Evolutionary conservation across 2,797 vertebrate species (phyloP), one percentile per base, ranked within the genome.

Genomic region (Helostoma temminkii): DNA sequence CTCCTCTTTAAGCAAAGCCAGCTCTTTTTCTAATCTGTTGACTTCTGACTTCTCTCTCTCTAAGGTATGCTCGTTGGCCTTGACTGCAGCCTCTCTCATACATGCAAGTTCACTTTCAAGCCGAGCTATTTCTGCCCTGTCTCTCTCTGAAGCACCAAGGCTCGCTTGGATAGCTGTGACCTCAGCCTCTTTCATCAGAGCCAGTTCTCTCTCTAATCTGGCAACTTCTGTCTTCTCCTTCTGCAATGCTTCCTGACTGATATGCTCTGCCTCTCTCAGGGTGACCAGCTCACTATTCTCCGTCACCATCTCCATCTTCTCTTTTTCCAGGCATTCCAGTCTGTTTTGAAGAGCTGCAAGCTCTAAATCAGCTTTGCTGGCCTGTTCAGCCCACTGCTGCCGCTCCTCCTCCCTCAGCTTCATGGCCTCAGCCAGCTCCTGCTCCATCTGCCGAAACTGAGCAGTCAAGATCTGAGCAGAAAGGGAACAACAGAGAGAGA

Each of bases 391-490:
- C 88, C 86, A 89, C 70, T 83, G 86, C 84, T 32, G 85, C 86
- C 84, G 90, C 81, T 96, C 94, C 18, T 88, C 84, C 76, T 95
- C 93, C 21, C 93, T 71, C 21, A 60, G 70, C 41, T 62, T 90
- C 25, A 66, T 70, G 25, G 94, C 62, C 37, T 93, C 92, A 1
- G 56, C 81, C 78, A 94, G 82, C 62, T 97, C 96, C 63, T 87
- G 71, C 79, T 98, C 96, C 90, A 96, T 94, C 83, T 95, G 90
- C 75, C 94, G 92, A 85, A 96, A 96, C 81, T 96, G 95, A 70
- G 92, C 86, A 2, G 93, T 93, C 43, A 98, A 90, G 43, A 88
- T 90, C 98, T 99, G 89, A 56, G 55, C 24, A 67, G 47, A 41
- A 46, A 25, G 18, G 74, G 21, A 47, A 47, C 3, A 2, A 41